Percentiles rank a stretch among this genome's conserved stretches.
Conservation (phyloP, 2,888 invertebrate genomes). For the Lydus trimaculatus region DNA sequence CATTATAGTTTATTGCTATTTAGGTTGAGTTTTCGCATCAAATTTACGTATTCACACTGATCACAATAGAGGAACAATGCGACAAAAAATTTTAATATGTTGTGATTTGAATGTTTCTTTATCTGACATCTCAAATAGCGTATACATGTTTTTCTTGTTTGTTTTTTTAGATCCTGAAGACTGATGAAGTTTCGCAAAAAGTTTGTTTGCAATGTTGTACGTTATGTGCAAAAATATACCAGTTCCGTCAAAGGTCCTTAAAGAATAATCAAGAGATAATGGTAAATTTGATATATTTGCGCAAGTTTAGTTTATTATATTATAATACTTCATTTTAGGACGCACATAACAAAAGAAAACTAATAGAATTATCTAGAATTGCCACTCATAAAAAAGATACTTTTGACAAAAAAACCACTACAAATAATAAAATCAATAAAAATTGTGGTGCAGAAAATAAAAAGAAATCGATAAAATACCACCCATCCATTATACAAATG, state of each 20-base stretch:
- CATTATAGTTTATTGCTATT: too few species aligned
- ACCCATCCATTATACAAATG: conserved; percentile 36
- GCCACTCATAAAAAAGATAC: background rate
- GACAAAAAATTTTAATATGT: too few species aligned
- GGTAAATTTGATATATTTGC: conserved; percentile 35
- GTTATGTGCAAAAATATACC: conserved; percentile 44
- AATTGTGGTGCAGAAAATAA: background rate
- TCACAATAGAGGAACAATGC: too few species aligned
- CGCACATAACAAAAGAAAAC: conserved; percentile 7
- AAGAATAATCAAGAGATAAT: conserved; percentile 43
- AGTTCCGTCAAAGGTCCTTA: conserved; percentile 44
- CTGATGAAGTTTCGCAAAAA: conserved; percentile 43
- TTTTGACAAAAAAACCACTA: background rate
- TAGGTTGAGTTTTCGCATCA: too few species aligned
- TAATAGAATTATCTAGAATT: background rate
- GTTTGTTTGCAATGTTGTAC: conserved; percentile 47
- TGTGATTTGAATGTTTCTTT: background rate
- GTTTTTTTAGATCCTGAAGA: conserved; percentile 43
- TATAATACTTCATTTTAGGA: conserved; percentile 20
- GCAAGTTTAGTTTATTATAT: conserved; percentile 10
- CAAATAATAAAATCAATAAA: background rate
- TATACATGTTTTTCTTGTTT: background rate
- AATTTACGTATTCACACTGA: too few species aligned
- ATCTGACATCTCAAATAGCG: background rate
- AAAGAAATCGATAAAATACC: conserved; percentile 24